Conservation (phyloP, 2,888 invertebrate genomes). For the Tridacna crocea region DNA sequence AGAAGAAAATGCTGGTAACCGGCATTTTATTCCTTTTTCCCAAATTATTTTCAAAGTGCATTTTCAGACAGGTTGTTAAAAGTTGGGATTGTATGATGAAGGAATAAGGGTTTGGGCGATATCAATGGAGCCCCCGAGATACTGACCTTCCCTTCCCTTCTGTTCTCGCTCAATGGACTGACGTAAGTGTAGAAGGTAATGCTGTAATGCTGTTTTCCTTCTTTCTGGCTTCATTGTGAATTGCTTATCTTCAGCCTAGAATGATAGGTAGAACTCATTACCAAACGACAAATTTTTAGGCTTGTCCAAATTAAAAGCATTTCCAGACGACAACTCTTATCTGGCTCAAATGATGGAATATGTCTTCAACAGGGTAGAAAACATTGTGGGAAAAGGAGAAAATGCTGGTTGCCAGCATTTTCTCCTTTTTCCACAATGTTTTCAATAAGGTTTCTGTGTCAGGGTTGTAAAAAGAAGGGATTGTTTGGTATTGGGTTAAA, state of each 20-base stretch:
- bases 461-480: too few species aligned
- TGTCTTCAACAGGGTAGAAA: too few species aligned
- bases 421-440: neutral
- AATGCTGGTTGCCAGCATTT: neutral
- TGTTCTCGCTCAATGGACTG: constrained; percentile 95
- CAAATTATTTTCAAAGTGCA: neutral
- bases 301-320: too few species aligned
- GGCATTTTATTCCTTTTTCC: neutral
- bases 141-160: constrained; percentile 92
- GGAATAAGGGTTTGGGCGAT: neutral
- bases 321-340: too few species aligned
- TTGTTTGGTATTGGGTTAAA: too few species aligned
- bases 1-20: neutral
- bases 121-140: neutral
- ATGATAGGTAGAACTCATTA: neutral
- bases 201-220: constrained; percentile 93
- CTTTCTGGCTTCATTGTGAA: constrained; percentile 96
- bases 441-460: too few species aligned
- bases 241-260: constrained; percentile 94
- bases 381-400: neutral
- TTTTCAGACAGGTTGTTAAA: neutral
- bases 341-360: too few species aligned
- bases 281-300: too few species aligned
- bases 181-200: constrained; percentile 93
- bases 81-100: neutral